These are phyloP conservation scores for Florisuga fusca DNA, from an alignment of 2,797 vertebrate species.

Conservation along the genomic window DNA sequence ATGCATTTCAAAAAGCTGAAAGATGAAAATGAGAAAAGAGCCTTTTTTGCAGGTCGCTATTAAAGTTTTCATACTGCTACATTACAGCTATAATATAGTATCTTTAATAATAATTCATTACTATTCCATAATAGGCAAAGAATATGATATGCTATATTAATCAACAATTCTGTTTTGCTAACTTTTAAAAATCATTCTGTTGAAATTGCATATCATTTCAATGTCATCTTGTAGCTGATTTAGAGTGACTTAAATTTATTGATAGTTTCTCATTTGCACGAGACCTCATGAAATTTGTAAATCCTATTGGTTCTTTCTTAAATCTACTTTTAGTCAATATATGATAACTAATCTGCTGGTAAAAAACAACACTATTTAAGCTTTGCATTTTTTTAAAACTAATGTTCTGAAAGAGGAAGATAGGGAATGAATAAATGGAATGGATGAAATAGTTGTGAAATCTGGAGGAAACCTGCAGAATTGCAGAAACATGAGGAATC, in stretches of 20 bases:
- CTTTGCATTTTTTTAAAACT: background rate
- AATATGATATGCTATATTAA: constrained; percentile 30
- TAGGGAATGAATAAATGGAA: background rate
- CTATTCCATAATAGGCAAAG: background rate
- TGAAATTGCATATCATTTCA: constrained; percentile 17
- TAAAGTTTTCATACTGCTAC: constrained; percentile 3
- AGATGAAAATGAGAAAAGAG: constrained; percentile 37
- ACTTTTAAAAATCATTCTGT: constrained; percentile 21
- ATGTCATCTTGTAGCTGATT: background rate
- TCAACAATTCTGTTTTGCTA: constrained; percentile 30
- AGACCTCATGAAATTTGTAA: background rate
- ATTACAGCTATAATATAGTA: background rate
- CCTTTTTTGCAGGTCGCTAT: background rate
- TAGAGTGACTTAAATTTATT: background rate
- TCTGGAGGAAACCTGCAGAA: constrained; percentile 48
- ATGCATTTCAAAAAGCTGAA: constrained; percentile 24
- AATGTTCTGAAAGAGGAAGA: background rate
- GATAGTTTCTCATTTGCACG: background rate
- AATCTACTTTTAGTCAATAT: background rate
- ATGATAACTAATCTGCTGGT: background rate
- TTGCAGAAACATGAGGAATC: constrained; percentile 64
- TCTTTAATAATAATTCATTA: constrained; percentile 18
- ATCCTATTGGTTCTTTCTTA: background rate
- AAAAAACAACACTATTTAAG: background rate
- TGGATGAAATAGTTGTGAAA: background rate